Evolutionary conservation across 92 coral and sea anemone genomes (phyloP).

Genomic region (Porites divaricata): DNA sequence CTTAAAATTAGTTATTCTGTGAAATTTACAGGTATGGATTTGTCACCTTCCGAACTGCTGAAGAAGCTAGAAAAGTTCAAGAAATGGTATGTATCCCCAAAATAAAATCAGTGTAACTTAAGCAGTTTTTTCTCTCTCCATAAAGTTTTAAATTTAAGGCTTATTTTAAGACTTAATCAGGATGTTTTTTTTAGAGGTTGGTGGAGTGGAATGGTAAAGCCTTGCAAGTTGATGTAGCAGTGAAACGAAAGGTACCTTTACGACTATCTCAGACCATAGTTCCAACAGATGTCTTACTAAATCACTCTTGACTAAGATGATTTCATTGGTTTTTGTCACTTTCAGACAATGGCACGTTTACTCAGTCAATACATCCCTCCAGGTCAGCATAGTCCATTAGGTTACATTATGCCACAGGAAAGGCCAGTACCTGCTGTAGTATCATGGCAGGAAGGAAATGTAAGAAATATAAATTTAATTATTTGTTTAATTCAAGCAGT

Average conservation of each 20-base stretch:
- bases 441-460: background rate
- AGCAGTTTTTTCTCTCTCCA: no score
- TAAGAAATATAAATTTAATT: background rate
- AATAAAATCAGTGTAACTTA: background rate
- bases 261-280: background rate
- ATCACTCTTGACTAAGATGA: background rate
- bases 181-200: constrained; percentile 25
- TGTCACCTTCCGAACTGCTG: constrained; percentile 53
- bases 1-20: background rate
- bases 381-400: background rate
- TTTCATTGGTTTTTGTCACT: background rate
- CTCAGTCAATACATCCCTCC: background rate
- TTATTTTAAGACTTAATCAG: no score
- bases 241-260: constrained; percentile 48
- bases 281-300: background rate
- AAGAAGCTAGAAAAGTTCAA: constrained; percentile 39
- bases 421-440: constrained; percentile 1
- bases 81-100: constrained; percentile 15
- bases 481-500: background rate
- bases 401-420: constrained; percentile 18
- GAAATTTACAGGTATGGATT: constrained; percentile 35
- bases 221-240: constrained; percentile 40
- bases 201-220: constrained; percentile 30
- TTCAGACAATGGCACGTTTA: constrained; percentile 13
- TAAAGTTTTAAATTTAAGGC: no score